Conservation (phyloP, 2,888 invertebrate species). For the Drosophila falleni region DNA sequence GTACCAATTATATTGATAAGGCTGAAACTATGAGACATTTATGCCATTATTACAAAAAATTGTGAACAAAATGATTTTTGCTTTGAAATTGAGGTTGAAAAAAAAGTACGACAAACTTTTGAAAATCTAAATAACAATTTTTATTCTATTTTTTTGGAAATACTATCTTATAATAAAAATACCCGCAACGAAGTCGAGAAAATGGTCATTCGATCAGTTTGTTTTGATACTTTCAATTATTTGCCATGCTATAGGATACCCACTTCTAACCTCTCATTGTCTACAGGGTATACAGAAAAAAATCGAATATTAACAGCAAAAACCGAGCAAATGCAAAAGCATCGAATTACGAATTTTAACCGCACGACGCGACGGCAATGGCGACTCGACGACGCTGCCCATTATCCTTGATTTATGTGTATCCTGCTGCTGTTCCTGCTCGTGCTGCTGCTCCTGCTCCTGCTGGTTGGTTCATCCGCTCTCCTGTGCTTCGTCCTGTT, state of each 20-base stretch:
- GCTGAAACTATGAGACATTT: too few relatives aligned
- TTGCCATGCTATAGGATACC: background rate
- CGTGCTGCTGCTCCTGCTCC: constrained; percentile 35
- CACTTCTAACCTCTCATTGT: too few relatives aligned
- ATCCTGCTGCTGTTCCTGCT: constrained; percentile 62
- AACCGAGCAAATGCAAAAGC: constrained; percentile 69
- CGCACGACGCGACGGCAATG: constrained; percentile 53
- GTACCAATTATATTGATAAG: background rate
- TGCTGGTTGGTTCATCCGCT: constrained; percentile 27
- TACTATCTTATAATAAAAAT: too few relatives aligned
- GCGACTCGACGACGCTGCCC: constrained; percentile 74
- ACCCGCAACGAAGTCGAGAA: too few relatives aligned
- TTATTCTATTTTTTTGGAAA: too few relatives aligned
- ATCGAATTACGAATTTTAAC: constrained; percentile 77
- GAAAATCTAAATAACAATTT: too few relatives aligned
- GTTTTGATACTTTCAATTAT: too few relatives aligned
- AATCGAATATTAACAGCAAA: constrained; percentile 32
- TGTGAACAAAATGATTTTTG: too few relatives aligned
- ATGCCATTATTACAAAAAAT: too few relatives aligned
- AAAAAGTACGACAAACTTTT: too few relatives aligned
- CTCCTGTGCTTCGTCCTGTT: constrained; percentile 33
- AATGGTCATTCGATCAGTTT: too few relatives aligned
- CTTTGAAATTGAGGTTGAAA: too few relatives aligned
- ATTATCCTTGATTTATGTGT: constrained; percentile 80
- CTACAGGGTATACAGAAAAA: constrained; percentile 16